phyloP scores from a whole-genome alignment of 1,140 invertebrate genomes.

The Brachionus paranguensis region DNA sequence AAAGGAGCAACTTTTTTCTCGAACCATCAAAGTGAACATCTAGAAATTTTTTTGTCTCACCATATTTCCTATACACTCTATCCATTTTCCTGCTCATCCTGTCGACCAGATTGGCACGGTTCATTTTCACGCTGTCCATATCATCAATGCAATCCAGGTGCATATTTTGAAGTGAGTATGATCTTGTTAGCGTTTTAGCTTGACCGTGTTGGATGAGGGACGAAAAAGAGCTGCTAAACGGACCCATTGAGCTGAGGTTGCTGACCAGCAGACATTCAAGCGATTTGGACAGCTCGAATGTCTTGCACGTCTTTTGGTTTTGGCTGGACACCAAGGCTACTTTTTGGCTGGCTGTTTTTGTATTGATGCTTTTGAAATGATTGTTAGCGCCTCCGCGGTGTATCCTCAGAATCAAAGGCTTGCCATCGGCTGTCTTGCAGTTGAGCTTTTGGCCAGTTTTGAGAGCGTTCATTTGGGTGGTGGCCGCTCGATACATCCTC shows the following conservation, averaged over 20 bases:
- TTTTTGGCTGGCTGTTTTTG: not conserved
- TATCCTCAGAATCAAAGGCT: no score
- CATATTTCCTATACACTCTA: not conserved
- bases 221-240: not conserved
- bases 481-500: no score
- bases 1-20: not conserved
- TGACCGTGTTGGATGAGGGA: not conserved
- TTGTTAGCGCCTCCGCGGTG: not conserved
- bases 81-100: not conserved
- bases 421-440: no score
- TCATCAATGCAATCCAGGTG: not conserved
- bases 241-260: not conserved
- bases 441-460: no score
- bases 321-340: no score
- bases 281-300: not conserved
- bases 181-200: not conserved
- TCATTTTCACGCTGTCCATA: not conserved
- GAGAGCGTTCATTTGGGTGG: no score
- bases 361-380: not conserved
- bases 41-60: not conserved
- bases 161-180: not conserved
- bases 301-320: not conserved
- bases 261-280: not conserved
- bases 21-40: not conserved
- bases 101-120: not conserved